Evolutionary conservation across 2,113 vertebrate genomes (phyloP).

Genomic region (Myotis yumanensis): DNA sequence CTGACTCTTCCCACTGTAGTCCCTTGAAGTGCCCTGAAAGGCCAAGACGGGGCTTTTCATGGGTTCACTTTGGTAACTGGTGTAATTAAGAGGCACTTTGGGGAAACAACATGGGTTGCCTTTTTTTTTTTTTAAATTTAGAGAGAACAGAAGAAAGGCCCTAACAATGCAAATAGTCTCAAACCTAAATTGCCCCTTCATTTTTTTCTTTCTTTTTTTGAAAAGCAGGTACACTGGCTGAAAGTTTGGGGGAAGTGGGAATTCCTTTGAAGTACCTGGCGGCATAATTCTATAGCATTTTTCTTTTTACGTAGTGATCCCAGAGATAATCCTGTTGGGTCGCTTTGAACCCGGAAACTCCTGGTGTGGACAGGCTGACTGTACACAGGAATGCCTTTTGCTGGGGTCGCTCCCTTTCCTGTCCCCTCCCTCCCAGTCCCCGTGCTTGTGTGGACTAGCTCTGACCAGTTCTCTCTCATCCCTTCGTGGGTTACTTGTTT

Average conservation of each 20-base stretch:
- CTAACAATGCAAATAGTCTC: slow-evolving; percentile 1
- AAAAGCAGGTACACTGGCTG: slow-evolving; percentile 2
- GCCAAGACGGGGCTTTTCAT: not conserved
- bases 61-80: not conserved
- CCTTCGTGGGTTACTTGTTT: not conserved
- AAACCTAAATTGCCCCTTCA: not conserved
- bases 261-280: slow-evolving; percentile 64
- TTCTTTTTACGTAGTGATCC: not conserved
- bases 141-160: slow-evolving; percentile 44
- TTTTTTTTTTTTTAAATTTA: not conserved
- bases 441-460: not conserved
- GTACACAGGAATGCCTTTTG: not conserved
- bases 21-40: not conserved
- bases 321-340: not conserved
- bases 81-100: slow-evolving; percentile 19
- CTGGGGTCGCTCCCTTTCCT: not conserved
- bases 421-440: not conserved
- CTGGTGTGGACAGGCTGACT: not conserved
- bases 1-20: not conserved
- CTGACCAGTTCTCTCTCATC: not conserved
- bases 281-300: slow-evolving; percentile 40
- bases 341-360: not conserved
- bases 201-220: not conserved
- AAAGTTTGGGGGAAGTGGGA: not conserved
- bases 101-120: not conserved